Conservation (phyloP, 2,113 vertebrate genomes). For the Bufo bufo region DNA sequence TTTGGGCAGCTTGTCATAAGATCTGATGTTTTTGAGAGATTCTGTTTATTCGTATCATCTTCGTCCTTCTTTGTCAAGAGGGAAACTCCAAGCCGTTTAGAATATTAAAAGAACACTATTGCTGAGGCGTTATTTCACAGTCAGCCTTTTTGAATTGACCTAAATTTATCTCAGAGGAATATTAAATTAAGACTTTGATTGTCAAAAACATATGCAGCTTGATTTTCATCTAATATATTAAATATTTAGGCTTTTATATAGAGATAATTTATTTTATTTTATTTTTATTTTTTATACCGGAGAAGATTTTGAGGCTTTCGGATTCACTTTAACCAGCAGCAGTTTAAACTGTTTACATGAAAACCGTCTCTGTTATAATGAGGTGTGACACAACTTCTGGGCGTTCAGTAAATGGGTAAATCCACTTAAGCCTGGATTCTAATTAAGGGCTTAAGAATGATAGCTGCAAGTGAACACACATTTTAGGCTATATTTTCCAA, state of each 20-base stretch:
- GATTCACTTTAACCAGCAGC: background rate
- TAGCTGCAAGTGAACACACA: background rate
- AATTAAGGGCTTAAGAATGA: background rate
- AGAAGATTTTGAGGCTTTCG: background rate
- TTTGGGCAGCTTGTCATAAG: conserved; percentile 22
- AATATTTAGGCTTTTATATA: background rate
- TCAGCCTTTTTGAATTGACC: background rate
- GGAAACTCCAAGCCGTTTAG: background rate
- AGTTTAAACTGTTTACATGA: background rate
- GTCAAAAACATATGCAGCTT: background rate
- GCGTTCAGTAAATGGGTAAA: background rate
- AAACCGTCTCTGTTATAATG: background rate
- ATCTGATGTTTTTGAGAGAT: conserved; percentile 41
- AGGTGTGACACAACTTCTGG: conserved; percentile 14
- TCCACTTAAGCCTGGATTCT: background rate
- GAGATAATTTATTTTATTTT: background rate
- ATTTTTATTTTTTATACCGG: background rate
- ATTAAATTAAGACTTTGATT: conserved; percentile 7
- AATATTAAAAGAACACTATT: conserved; percentile 17
- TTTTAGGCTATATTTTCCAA: background rate
- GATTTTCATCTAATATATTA: background rate
- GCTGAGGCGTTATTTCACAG: background rate
- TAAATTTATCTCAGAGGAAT: conserved; percentile 2
- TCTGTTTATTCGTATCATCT: conserved; percentile 41
- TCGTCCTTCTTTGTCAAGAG: conserved; percentile 34